Conservation (phyloP, 1,140 invertebrate species). For the Armadillidium nasatum region DNA sequence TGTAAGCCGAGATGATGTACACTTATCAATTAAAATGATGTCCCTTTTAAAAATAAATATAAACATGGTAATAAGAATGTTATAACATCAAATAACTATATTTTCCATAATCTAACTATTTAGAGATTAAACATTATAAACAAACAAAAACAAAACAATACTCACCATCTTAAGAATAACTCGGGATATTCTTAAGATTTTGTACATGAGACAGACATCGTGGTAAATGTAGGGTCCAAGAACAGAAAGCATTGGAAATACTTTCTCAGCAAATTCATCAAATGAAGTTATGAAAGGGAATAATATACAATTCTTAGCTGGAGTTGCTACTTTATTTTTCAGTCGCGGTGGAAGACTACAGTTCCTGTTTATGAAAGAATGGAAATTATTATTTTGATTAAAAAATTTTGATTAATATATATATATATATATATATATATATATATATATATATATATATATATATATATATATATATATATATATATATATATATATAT, state of each 20-base stretch:
- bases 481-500: conserved; percentile 3
- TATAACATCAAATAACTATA: no score
- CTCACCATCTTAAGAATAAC: conserved; percentile 52
- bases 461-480: background rate
- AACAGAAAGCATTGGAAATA: conserved; percentile 81
- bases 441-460: conserved; percentile 2
- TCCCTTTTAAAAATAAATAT: no score
- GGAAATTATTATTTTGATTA: conserved; percentile 26
- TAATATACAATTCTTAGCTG: conserved; percentile 58
- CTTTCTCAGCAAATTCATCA: conserved; percentile 66
- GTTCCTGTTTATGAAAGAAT: background rate
- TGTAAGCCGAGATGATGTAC: no score
- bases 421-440: conserved; percentile 9
- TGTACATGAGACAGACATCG: conserved; percentile 84
- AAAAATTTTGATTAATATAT: no score
- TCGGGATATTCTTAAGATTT: conserved; percentile 65
- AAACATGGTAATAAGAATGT: no score
- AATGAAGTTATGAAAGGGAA: conserved; percentile 60
- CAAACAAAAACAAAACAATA: background rate
- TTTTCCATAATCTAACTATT: no score
- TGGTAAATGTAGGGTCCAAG: conserved; percentile 82
- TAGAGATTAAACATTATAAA: no score
- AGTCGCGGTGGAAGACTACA: background rate
- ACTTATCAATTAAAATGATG: no score
- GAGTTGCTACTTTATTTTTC: background rate